A percentile compares a stretch with the other conserved stretches of the same genome.
These are phyloP conservation scores for Semicossyphus pulcher DNA, from an alignment of 2,113 vertebrate genomes.

Conservation along the genomic window DNA sequence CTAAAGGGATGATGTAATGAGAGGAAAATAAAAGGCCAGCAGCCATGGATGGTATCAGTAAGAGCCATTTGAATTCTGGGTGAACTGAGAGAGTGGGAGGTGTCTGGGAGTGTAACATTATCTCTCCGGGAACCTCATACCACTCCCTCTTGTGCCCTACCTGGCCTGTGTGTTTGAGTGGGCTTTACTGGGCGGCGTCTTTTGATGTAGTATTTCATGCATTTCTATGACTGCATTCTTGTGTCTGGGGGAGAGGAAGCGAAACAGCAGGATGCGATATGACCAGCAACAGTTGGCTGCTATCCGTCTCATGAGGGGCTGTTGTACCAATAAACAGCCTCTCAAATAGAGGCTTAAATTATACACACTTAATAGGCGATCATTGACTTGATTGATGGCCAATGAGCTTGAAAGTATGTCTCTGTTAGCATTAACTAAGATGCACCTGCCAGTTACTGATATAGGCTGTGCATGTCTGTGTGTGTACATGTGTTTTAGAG, in stretches of 20 bases:
- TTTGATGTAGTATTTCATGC: constrained; percentile 32
- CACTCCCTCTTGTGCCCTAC: constrained; percentile 63
- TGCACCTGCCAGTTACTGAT: constrained; percentile 63
- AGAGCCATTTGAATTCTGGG: constrained; percentile 52
- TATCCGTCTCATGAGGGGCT: constrained; percentile 16
- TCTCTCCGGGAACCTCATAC: constrained; percentile 64
- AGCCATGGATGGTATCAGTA: constrained; percentile 37
- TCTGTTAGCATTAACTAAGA: constrained; percentile 55
- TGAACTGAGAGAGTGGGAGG: constrained; percentile 55
- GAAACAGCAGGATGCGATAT: constrained; percentile 27
- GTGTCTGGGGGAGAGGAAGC: constrained; percentile 39
- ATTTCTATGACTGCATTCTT: constrained; percentile 35
- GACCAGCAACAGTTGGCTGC: constrained; percentile 65
- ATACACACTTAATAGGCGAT: constrained; percentile 34
- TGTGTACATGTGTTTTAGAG: background rate
- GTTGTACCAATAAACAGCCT: constrained; percentile 45
- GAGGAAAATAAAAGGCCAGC: constrained; percentile 24
- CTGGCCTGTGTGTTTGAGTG: constrained; percentile 27
- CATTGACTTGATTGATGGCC: constrained; percentile 56
- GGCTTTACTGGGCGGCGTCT: background rate
- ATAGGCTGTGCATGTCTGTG: background rate
- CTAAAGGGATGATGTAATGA: constrained; percentile 62
- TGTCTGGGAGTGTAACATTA: constrained; percentile 77
- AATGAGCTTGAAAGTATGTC: constrained; percentile 27
- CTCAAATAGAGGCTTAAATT: constrained; percentile 39